These are phyloP conservation scores for Pelusios castaneus DNA, from an alignment of 2,113 vertebrate genomes.

Conservation along the genomic window DNA sequence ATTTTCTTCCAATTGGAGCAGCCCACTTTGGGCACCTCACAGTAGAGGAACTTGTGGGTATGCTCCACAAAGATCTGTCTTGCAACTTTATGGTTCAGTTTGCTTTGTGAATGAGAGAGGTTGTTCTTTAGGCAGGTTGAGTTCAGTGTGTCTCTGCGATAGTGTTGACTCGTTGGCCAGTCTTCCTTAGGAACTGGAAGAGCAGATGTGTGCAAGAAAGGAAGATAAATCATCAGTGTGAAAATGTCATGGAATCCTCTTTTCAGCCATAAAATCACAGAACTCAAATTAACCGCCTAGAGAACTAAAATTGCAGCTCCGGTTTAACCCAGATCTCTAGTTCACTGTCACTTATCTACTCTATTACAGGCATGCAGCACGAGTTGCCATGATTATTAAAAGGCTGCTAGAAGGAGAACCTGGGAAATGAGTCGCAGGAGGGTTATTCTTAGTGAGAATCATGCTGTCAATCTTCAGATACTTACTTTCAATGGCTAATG, in stretches of 20 bases:
- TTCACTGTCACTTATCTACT: neutral
- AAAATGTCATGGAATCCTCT: neutral
- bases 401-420: neutral
- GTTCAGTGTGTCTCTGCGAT: constrained; percentile 36
- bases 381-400: neutral
- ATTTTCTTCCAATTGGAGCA: constrained; percentile 76
- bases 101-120: neutral
- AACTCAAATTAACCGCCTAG: neutral
- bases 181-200: neutral
- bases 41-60: constrained; percentile 70
- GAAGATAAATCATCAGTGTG: neutral
- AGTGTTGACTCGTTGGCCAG: constrained; percentile 54
- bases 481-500: neutral
- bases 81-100: neutral
- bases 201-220: neutral
- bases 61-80: constrained; percentile 67
- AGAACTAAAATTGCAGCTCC: neutral
- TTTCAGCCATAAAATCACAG: neutral
- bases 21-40: constrained; percentile 76
- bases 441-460: neutral
- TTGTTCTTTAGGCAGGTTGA: constrained; percentile 47
- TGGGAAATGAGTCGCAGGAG: neutral
- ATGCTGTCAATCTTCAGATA: neutral
- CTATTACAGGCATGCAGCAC: neutral
- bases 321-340: neutral